A percentile compares a stretch with the other conserved stretches of the same genome.
These are phyloP conservation scores for Drosophila aldrichi DNA, from an alignment of 2,888 invertebrate genomes.

Conservation along the genomic window DNA sequence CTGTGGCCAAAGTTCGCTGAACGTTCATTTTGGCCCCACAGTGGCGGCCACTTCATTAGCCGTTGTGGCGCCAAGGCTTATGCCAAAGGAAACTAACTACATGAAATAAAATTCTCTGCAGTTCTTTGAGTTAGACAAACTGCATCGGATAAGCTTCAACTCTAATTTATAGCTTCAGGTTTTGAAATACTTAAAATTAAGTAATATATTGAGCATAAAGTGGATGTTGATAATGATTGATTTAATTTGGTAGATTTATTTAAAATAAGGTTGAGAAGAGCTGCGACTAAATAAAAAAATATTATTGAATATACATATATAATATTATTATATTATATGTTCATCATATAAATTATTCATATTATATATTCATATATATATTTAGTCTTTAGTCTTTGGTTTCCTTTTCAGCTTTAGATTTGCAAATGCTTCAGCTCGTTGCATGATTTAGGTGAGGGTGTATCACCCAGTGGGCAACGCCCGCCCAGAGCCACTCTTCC, in stretches of 20 bases:
- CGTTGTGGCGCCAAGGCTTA: constrained; percentile 34
- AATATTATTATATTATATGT: no score
- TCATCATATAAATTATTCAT: no score
- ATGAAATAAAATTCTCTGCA: constrained; percentile 2
- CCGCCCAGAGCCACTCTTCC: neutral
- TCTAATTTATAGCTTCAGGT: neutral
- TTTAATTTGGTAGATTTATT: neutral
- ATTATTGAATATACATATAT: no score
- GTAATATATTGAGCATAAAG: neutral
- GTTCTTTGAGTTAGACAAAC: constrained; percentile 6
- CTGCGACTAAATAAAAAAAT: neutral
- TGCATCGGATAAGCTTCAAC: neutral
- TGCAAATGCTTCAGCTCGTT: neutral
- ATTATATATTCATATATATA: no score
- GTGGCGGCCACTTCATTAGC: constrained; percentile 65
- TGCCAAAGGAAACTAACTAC: neutral
- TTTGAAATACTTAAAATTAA: neutral
- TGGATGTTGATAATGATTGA: neutral
- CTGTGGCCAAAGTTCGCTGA: constrained; percentile 46
- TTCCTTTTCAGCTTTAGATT: neutral
- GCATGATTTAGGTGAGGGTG: neutral
- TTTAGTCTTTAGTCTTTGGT: neutral
- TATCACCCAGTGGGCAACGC: neutral
- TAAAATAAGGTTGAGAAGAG: no score
- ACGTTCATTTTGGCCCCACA: constrained; percentile 22